Conservation (phyloP, 2,797 vertebrate genomes). For the Carcharodon carcharias region DNA sequence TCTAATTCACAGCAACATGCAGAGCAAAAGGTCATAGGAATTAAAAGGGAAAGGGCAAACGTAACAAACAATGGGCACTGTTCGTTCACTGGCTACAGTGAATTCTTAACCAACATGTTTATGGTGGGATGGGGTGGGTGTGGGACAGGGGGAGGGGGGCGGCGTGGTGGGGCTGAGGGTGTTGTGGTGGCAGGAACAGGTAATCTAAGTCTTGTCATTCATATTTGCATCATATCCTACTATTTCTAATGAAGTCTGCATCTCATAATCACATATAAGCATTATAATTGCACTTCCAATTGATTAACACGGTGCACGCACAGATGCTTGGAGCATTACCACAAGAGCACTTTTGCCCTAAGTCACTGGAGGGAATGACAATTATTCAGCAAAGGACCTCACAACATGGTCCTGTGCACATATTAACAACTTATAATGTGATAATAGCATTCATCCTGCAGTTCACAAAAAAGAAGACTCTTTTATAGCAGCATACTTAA, state of each 20-base stretch:
- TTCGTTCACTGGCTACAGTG: neutral
- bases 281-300: neutral
- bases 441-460: neutral
- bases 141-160: too few species aligned
- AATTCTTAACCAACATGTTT: neutral
- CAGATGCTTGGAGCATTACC: neutral
- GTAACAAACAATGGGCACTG: neutral
- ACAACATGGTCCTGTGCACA: neutral
- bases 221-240: neutral
- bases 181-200: neutral
- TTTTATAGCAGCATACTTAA: neutral
- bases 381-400: neutral
- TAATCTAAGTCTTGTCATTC: neutral
- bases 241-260: neutral
- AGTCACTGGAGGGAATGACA: conserved; percentile 5
- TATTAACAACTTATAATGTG: neutral
- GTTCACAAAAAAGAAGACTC: neutral
- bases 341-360: neutral
- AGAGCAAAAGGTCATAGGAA: neutral
- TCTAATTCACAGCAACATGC: neutral
- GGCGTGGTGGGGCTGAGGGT: too few species aligned
- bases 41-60: neutral
- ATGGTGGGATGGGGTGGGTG: neutral
- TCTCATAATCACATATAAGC: too few species aligned
- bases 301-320: neutral